A percentile compares a stretch with the other conserved stretches of the same genome.
phyloP scores from a whole-genome alignment of 53 echinoderm and acorn worm genomes.

The Actinopyga echinites region DNA sequence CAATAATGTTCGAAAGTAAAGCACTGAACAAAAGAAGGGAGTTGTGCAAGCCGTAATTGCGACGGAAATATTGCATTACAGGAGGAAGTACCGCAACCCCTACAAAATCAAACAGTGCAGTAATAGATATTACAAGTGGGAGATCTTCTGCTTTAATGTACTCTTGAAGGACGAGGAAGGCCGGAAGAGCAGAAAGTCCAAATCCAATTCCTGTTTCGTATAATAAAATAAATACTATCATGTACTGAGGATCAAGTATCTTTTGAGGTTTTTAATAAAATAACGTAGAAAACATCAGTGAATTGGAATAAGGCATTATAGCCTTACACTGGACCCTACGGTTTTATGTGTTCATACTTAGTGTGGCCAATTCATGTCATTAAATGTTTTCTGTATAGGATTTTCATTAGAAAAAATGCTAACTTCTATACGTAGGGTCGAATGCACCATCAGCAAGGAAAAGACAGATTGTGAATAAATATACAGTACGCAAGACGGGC shows the following conservation, averaged over 20 bases:
- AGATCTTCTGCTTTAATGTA: neutral
- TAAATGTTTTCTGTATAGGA: no score
- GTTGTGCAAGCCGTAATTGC: neutral
- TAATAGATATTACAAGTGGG: neutral
- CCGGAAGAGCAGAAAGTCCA: neutral
- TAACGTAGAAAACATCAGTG: no score
- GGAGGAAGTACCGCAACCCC: neutral
- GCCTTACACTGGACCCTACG: no score
- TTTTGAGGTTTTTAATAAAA: no score
- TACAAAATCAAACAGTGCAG: neutral
- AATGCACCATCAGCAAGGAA: no score
- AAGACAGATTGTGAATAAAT: no score
- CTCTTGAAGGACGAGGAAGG: neutral
- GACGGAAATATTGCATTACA: neutral
- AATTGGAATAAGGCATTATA: no score
- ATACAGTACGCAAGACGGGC: neutral
- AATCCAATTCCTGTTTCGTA: neutral
- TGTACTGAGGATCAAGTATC: neutral
- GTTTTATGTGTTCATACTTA: no score
- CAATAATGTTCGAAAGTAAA: neutral
- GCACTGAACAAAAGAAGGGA: neutral
- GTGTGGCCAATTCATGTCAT: no score
- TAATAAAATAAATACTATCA: neutral
- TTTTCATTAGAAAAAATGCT: no score
- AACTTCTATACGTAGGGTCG: no score